Percentiles rank a stretch among this genome's conserved stretches.
Evolutionary conservation across 2,888 invertebrate genomes (phyloP).

Genomic region (Morpho achilles): DNA sequence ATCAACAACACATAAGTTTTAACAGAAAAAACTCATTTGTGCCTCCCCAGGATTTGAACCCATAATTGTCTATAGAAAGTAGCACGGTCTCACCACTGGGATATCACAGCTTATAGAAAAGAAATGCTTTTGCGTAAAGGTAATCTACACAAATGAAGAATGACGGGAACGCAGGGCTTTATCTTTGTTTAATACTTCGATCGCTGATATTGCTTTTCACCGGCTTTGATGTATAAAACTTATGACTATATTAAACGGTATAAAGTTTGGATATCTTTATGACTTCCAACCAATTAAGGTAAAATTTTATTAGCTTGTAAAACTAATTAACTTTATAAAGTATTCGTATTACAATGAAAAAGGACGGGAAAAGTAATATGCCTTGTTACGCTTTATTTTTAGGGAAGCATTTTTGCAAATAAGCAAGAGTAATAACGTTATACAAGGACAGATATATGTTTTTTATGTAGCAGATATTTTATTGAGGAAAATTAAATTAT

Average conservation of each 20-base stretch:
- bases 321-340: neutral
- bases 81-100: too few species aligned
- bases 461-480: too few species aligned
- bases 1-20: too few species aligned
- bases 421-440: too few species aligned
- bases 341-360: neutral
- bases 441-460: too few species aligned
- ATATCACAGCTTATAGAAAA: too few species aligned
- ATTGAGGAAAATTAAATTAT: too few species aligned
- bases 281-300: constrained; percentile 2
- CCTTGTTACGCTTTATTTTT: neutral
- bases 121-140: constrained; percentile 27
- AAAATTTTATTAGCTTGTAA: constrained; percentile 3
- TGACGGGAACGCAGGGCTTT: constrained; percentile 27
- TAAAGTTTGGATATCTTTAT: constrained; percentile 4
- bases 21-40: too few species aligned
- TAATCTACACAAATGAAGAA: constrained; percentile 33
- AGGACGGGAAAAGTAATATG: neutral
- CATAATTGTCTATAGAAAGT: too few species aligned
- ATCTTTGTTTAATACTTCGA: constrained; percentile 28
- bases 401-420: too few species aligned
- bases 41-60: too few species aligned
- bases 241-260: constrained; percentile 13
- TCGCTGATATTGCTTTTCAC: constrained; percentile 27
- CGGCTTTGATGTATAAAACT: constrained; percentile 10